Percentiles rank a stretch among this genome's conserved stretches.
Evolutionary conservation across 2,888 invertebrate species (phyloP).

Genomic region (Apodemia zela): DNA sequence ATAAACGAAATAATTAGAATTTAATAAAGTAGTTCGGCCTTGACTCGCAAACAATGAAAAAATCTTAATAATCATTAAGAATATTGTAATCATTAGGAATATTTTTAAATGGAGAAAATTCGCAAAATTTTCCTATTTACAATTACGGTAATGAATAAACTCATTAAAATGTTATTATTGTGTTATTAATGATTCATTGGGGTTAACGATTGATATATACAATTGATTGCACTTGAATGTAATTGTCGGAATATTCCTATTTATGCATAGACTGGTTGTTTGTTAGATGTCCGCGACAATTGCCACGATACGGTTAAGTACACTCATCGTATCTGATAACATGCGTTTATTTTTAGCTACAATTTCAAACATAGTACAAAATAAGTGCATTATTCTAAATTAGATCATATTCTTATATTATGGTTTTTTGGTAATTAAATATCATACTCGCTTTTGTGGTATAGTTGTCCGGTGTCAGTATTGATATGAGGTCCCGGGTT

Average conservation of each 20-base stretch:
- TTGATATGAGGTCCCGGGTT: no score
- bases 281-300: constrained; percentile 29
- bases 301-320: constrained; percentile 25
- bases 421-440: no score
- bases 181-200: constrained; percentile 53
- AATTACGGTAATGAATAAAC: constrained; percentile 51
- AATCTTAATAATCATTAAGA: neutral
- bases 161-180: constrained; percentile 66
- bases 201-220: constrained; percentile 52
- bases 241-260: constrained; percentile 75
- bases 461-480: no score
- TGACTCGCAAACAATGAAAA: neutral
- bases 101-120: constrained; percentile 33
- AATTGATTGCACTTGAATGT: constrained; percentile 49
- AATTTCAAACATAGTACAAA: neutral
- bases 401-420: neutral
- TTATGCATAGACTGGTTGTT: constrained; percentile 51
- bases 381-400: neutral
- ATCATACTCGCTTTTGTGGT: no score
- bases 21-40: neutral
- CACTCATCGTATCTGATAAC: constrained; percentile 34
- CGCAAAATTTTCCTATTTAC: constrained; percentile 70
- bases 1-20: no score
- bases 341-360: constrained; percentile 22
- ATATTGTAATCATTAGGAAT: constrained; percentile 22